Percentiles rank a stretch among this genome's conserved stretches.
phyloP scores from a whole-genome alignment of 2,113 vertebrate genomes.

The Nesogale talazaci region DNA sequence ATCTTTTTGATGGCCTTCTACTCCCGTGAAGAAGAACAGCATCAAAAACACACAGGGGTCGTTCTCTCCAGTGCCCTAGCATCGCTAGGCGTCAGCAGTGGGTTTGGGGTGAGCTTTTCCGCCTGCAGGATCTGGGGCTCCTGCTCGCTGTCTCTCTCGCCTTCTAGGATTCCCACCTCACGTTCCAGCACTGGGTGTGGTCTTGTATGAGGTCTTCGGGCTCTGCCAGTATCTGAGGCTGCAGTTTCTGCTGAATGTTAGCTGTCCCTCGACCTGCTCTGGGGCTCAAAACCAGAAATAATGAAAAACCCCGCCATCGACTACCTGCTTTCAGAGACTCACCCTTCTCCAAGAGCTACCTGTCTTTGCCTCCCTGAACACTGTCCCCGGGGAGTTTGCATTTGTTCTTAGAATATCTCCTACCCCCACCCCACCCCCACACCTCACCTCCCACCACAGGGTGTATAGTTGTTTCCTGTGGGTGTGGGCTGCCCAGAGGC shows the following conservation, averaged over 20 bases:
- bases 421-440: background rate
- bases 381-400: background rate
- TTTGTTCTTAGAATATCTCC: background rate
- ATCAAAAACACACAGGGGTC: too few species aligned
- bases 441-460: too few species aligned
- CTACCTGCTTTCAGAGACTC: background rate
- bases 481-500: background rate
- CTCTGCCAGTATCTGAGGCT: background rate
- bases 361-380: background rate
- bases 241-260: constrained; percentile 4
- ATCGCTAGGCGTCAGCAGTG: too few species aligned
- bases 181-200: background rate
- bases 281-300: background rate
- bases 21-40: too few species aligned
- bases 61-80: too few species aligned
- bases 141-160: background rate
- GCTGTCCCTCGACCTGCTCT: background rate
- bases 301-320: background rate
- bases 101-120: too few species aligned
- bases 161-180: background rate
- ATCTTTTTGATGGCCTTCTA: too few species aligned
- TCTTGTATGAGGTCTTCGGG: background rate
- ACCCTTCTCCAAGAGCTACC: background rate
- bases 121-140: background rate
- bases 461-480: background rate